These are phyloP conservation scores for Tychaedon coryphoeus DNA, from an alignment of 2,113 vertebrate species.

Conservation along the genomic window DNA sequence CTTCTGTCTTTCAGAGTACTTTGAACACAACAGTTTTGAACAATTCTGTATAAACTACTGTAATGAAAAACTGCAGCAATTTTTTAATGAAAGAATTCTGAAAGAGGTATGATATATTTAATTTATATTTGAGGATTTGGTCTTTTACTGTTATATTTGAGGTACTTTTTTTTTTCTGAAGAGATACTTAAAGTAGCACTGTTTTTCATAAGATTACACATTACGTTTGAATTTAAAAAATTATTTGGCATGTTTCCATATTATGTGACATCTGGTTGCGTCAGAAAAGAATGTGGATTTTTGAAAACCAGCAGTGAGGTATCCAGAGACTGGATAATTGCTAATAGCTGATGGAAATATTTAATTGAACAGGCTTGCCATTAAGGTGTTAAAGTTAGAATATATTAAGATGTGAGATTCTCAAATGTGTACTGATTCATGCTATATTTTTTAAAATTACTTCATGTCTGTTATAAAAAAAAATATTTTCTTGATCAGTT, in stretches of 20 bases:
- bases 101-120: conserved; percentile 85
- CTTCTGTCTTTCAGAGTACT: conserved; percentile 87
- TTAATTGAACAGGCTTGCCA: background rate
- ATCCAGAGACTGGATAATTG: background rate
- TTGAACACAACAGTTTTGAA: conserved; percentile 99
- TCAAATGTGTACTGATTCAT: background rate
- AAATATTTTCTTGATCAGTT: accelerated
- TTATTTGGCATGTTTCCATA: background rate
- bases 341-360: background rate
- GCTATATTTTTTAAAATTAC: background rate
- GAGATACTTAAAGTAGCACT: background rate
- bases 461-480: background rate
- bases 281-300: background rate
- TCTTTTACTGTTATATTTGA: background rate
- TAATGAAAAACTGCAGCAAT: conserved; percentile 98
- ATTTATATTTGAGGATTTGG: background rate
- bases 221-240: background rate
- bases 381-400: background rate
- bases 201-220: background rate
- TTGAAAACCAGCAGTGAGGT: background rate
- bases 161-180: background rate
- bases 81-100: conserved; percentile 98
- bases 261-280: background rate
- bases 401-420: background rate
- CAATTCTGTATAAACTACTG: conserved; percentile 99